Evolutionary conservation across 2,888 invertebrate species (phyloP).

Genomic region (Temnothorax rugatulus): DNA sequence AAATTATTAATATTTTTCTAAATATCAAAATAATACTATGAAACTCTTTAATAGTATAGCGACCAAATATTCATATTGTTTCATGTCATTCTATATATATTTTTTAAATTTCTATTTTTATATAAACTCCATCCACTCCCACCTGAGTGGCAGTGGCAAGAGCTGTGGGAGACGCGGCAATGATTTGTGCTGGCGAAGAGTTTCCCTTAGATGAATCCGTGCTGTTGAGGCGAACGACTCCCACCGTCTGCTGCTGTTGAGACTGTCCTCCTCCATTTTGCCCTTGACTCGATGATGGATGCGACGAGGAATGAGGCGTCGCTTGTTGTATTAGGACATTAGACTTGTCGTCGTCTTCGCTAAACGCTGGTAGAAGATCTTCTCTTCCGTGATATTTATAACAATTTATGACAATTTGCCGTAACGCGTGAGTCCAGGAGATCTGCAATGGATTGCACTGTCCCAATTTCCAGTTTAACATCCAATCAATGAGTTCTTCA

Average conservation of each 20-base stretch:
- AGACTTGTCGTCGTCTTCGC: slow-evolving; percentile 95
- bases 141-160: slow-evolving; percentile 86
- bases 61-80: slow-evolving; percentile 12
- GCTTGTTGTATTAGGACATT: slow-evolving; percentile 88
- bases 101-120: slow-evolving; percentile 60
- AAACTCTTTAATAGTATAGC: neutral
- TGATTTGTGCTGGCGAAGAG: slow-evolving; percentile 85
- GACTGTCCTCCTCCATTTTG: slow-evolving; percentile 79
- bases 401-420: slow-evolving; percentile 99
- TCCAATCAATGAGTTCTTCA: neutral
- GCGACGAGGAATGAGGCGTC: slow-evolving; percentile 83
- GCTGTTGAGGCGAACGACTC: slow-evolving; percentile 85
- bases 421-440: slow-evolving; percentile 98
- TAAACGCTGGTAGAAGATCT: slow-evolving; percentile 97
- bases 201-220: slow-evolving; percentile 86
- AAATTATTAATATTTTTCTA: neutral
- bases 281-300: slow-evolving; percentile 79
- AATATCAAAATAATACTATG: neutral
- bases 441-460: slow-evolving; percentile 89
- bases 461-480: slow-evolving; percentile 2
- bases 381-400: slow-evolving; percentile 99
- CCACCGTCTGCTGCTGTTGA: slow-evolving; percentile 85
- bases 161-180: slow-evolving; percentile 84
- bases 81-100: slow-evolving; percentile 56
- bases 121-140: slow-evolving; percentile 82